phyloP scores from a whole-genome alignment of 2,888 invertebrate genomes.

The Scaptomyza parva region DNA sequence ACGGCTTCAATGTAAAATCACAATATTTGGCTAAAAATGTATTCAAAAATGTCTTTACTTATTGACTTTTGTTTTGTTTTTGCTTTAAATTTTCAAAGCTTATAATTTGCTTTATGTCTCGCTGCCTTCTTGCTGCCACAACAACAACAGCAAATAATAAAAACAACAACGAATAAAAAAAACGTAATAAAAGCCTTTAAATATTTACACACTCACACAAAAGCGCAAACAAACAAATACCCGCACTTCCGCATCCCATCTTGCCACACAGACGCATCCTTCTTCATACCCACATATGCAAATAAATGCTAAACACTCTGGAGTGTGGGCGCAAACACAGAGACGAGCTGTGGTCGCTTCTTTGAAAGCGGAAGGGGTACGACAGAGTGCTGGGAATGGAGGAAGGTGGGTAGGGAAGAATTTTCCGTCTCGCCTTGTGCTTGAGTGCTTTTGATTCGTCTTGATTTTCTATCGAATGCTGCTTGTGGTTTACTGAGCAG shows the following conservation, averaged over 20 bases:
- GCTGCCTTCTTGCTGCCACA: constrained; percentile 4
- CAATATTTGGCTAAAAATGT: neutral
- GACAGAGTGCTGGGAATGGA: neutral
- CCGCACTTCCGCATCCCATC: constrained; percentile 23
- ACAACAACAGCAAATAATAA: constrained; percentile 7
- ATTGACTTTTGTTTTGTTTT: neutral
- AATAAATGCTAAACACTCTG: constrained; percentile 71
- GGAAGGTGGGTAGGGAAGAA: neutral
- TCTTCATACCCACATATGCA: constrained; percentile 61
- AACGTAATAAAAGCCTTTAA: constrained; percentile 72
- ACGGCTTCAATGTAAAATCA: too few relatives aligned
- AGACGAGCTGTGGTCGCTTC: constrained; percentile 11
- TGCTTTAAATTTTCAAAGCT: neutral
- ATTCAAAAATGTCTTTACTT: neutral
- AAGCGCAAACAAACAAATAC: constrained; percentile 68
- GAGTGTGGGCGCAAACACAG: constrained; percentile 23
- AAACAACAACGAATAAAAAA: constrained; percentile 32
- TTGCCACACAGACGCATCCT: constrained; percentile 22
- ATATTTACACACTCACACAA: constrained; percentile 71
- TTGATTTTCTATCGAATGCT: constrained; percentile 41
- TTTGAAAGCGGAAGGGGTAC: neutral
- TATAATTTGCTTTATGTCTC: constrained; percentile 17
- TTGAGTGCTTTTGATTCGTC: constrained; percentile 38
- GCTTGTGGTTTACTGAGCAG: constrained; percentile 10
- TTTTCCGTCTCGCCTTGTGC: constrained; percentile 25